phyloP scores from a whole-genome alignment of 2,113 vertebrate genomes.

The Chitala chitala region DNA sequence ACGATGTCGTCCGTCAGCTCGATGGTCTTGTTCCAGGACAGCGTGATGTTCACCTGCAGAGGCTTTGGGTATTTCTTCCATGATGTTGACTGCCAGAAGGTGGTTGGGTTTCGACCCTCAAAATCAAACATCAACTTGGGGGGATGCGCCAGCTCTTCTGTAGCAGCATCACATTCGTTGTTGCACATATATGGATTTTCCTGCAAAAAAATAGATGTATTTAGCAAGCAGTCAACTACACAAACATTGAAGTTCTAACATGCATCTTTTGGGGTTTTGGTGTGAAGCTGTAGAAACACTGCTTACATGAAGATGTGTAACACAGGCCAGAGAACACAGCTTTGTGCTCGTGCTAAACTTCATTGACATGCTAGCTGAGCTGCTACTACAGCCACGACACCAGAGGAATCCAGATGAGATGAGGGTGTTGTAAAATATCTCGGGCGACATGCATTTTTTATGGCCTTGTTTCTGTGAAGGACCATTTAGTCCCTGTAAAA shows the following conservation, averaged over 20 bases:
- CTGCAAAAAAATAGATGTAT: slow-evolving; percentile 46
- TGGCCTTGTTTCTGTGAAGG: neutral
- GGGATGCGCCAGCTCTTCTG: slow-evolving; percentile 88
- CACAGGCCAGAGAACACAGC: neutral
- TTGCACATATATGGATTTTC: slow-evolving; percentile 98
- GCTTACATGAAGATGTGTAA: neutral
- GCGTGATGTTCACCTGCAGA: slow-evolving; percentile 86
- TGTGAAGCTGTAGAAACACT: neutral
- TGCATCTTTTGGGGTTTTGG: no score
- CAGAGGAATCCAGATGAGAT: slow-evolving; percentile 10
- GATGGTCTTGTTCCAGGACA: slow-evolving; percentile 96
- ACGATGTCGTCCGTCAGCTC: slow-evolving; percentile 91
- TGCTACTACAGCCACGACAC: neutral
- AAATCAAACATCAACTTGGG: slow-evolving; percentile 92
- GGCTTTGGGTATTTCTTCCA: slow-evolving; percentile 92
- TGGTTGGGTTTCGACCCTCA: slow-evolving; percentile 83
- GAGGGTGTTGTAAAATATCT: neutral
- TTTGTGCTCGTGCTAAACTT: no score
- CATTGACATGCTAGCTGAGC: neutral
- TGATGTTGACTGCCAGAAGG: slow-evolving; percentile 95
- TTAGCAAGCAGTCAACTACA: neutral
- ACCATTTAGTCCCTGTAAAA: neutral
- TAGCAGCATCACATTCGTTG: slow-evolving; percentile 90
- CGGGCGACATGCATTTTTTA: slow-evolving; percentile 16
- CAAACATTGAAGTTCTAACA: no score